Evolutionary conservation across 2,113 vertebrate genomes (phyloP).

Genomic region (Microcebus griseorufus): DNA sequence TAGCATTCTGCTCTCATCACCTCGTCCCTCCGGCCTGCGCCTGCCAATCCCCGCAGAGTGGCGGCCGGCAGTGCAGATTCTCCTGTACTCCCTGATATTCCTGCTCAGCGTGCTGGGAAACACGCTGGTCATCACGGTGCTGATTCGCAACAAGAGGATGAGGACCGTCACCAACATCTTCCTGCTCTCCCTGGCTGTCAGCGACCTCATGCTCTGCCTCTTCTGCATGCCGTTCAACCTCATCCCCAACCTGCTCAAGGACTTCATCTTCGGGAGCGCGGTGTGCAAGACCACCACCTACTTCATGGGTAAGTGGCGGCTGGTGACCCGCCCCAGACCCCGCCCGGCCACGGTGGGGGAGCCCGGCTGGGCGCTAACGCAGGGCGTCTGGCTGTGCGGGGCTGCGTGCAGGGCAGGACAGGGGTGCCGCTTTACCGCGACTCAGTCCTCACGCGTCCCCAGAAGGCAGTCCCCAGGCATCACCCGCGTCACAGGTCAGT

Average conservation of each 20-base stretch:
- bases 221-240: slow-evolving; percentile 99
- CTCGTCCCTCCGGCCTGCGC: background rate
- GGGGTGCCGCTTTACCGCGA: background rate
- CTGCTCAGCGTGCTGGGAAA: slow-evolving; percentile 95
- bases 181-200: slow-evolving; percentile 95
- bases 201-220: slow-evolving; percentile 97
- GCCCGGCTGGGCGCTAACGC: no score
- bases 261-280: slow-evolving; percentile 94
- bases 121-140: slow-evolving; percentile 92
- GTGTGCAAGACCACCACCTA: slow-evolving; percentile 97
- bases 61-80: slow-evolving; percentile 92
- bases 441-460: rapidly evolving
- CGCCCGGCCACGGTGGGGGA: background rate
- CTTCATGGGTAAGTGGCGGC: slow-evolving; percentile 95
- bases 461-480: background rate
- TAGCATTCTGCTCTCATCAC: background rate
- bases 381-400: background rate
- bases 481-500: background rate
- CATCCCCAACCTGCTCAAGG: slow-evolving; percentile 96
- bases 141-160: slow-evolving; percentile 95
- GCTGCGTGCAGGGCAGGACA: no score
- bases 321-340: rapidly evolving
- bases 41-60: slow-evolving; percentile 86
- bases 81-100: slow-evolving; percentile 96
- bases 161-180: slow-evolving; percentile 97